Conservation (phyloP, 2,113 vertebrate genomes). For the Ceratotherium simum region DNA sequence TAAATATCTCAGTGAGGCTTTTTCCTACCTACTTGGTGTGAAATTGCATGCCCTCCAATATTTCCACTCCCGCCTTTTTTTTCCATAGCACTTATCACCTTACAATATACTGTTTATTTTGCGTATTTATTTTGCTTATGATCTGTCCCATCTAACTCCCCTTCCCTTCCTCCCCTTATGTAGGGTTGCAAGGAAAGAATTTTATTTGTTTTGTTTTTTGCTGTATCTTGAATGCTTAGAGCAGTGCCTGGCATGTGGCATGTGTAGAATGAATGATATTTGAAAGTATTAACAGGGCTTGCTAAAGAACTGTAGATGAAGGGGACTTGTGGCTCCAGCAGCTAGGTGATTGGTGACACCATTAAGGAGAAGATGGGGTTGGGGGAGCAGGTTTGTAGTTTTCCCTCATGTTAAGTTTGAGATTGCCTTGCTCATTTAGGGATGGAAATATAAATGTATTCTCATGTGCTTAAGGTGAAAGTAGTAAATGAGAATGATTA, state of each 20-base stretch:
- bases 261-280: neutral
- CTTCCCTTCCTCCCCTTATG: neutral
- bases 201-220: slow-evolving; percentile 1
- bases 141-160: neutral
- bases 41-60: neutral
- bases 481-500: neutral
- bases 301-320: neutral
- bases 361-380: neutral
- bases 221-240: neutral
- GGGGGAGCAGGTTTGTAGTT: neutral
- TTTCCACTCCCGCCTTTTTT: neutral
- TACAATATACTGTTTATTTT: neutral
- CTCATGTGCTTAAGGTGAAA: neutral
- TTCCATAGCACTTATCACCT: neutral
- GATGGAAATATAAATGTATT: neutral
- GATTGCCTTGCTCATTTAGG: neutral
- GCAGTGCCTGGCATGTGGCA: neutral
- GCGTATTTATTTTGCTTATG: neutral
- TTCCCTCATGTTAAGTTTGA: neutral
- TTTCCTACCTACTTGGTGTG: neutral
- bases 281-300: neutral
- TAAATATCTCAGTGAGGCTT: neutral
- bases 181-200: neutral
- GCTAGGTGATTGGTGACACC: neutral
- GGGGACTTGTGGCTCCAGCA: neutral